A percentile compares a stretch with the other conserved stretches of the same genome.
Conservation (phyloP, 1,140 invertebrate genomes). For the Bombus consobrinus region DNA sequence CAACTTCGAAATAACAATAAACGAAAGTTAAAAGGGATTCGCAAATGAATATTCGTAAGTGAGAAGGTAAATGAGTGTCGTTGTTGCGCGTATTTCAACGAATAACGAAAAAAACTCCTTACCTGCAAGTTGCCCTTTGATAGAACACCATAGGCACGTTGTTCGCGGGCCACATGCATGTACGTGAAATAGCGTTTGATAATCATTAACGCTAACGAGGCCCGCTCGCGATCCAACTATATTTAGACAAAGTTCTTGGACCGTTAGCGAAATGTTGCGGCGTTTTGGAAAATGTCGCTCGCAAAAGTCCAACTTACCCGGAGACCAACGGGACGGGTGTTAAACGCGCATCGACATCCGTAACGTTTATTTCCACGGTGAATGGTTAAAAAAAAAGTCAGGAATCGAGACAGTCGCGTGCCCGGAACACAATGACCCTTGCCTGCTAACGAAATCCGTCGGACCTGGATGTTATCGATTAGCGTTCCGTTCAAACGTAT, state of each 20-base stretch:
- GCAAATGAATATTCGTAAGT: no score
- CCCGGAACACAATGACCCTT: no score
- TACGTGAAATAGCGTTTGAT: not conserved
- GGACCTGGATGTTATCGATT: not conserved
- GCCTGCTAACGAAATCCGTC: not conserved
- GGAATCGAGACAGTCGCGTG: not conserved
- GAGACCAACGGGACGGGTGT: not conserved
- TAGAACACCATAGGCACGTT: not conserved
- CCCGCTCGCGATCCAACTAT: not conserved
- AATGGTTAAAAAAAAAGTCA: no score
- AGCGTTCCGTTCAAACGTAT: not conserved
- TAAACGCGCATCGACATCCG: not conserved
- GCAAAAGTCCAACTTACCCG: not conserved
- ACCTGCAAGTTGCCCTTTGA: not conserved
- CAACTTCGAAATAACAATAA: slow-evolving; percentile 19
- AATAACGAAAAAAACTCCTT: not conserved
- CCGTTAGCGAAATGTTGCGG: not conserved
- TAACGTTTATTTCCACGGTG: not conserved
- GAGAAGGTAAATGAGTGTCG: not conserved
- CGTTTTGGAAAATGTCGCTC: not conserved
- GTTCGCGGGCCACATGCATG: not conserved
- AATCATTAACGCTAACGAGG: slow-evolving; percentile 28
- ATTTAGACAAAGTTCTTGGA: not conserved
- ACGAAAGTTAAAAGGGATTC: not conserved
- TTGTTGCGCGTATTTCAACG: no score